These are phyloP conservation scores for Ceratotherium simum DNA, from an alignment of 2,113 vertebrate species.

Conservation along the genomic window DNA sequence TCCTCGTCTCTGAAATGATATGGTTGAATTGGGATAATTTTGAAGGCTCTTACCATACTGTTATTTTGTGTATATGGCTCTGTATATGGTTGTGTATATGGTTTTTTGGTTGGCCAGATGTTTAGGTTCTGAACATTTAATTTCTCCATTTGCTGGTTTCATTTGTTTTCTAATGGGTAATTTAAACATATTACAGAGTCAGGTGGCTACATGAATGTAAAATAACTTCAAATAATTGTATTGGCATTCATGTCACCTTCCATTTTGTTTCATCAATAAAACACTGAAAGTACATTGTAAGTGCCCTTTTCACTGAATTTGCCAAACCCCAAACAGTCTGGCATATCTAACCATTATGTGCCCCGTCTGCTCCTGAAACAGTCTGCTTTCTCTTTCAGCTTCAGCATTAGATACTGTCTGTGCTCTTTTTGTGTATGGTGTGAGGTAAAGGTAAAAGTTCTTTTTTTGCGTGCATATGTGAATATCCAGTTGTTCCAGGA, in stretches of 20 bases:
- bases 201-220: neutral
- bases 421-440: neutral
- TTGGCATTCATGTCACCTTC: neutral
- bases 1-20: neutral
- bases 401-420: neutral
- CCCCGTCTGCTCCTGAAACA: neutral
- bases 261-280: neutral
- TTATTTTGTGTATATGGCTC: neutral
- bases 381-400: neutral
- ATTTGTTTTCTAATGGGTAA: neutral
- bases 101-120: neutral
- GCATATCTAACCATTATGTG: neutral
- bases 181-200: neutral
- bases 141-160: neutral
- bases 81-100: neutral
- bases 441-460: neutral
- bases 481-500: neutral
- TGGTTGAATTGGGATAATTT: neutral
- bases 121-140: neutral
- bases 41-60: neutral
- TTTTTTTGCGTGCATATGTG: neutral
- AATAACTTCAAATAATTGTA: neutral
- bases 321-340: neutral
- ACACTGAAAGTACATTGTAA: neutral
- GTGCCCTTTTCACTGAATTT: conserved; percentile 30